These are phyloP conservation scores for Odocoileus virginianus DNA, from an alignment of 2,113 vertebrate genomes.

Conservation along the genomic window DNA sequence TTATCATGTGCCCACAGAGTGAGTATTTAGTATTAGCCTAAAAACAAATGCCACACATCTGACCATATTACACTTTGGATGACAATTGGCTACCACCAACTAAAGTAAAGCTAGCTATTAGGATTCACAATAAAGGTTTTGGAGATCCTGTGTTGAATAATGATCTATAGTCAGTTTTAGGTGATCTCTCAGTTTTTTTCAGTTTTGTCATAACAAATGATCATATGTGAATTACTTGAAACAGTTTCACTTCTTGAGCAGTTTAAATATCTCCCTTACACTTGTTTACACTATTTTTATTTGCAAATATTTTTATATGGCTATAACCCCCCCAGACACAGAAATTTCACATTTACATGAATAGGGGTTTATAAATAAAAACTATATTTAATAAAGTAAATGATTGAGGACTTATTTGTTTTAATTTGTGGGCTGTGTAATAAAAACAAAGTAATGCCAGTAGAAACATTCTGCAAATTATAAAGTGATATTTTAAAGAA, in stretches of 20 bases:
- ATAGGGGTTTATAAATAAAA: neutral
- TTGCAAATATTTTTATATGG: neutral
- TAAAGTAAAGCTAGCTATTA: neutral
- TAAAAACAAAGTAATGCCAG: neutral
- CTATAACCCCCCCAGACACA: neutral
- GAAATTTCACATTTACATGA: neutral
- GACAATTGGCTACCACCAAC: neutral
- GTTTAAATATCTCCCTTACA: neutral
- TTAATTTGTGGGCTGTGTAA: neutral
- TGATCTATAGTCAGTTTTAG: neutral
- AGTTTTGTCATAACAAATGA: neutral
- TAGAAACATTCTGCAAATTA: neutral
- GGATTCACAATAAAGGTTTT: neutral
- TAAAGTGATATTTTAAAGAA: neutral
- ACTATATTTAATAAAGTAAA: neutral
- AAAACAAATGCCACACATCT: neutral
- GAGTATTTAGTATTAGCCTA: neutral
- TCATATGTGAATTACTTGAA: neutral
- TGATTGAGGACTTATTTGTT: neutral
- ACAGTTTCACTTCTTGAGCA: neutral
- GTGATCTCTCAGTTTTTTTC: neutral
- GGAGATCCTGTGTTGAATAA: neutral
- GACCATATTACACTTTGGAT: neutral
- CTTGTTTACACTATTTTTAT: neutral
- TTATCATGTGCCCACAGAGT: neutral